Conservation (phyloP, 2,113 vertebrate genomes). For the Cynopterus brachyotis region DNA sequence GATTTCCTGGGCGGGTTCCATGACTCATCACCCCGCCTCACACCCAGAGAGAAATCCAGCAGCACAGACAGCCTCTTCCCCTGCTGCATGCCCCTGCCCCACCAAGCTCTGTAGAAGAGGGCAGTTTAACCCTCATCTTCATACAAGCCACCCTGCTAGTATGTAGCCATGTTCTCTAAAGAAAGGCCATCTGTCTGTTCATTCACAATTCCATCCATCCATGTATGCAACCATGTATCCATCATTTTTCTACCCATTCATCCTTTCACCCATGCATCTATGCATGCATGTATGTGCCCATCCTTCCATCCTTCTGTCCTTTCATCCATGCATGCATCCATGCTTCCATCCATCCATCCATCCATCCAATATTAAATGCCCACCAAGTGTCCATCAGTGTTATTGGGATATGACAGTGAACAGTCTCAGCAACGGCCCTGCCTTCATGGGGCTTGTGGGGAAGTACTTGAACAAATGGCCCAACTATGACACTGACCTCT, state of each 20-base stretch:
- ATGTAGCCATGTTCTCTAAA: background rate
- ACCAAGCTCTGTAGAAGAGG: background rate
- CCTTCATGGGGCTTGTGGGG: background rate
- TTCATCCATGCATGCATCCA: background rate
- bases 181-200: background rate
- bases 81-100: fast-evolving
- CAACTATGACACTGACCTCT: background rate
- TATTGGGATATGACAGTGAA: fast-evolving
- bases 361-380: background rate
- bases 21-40: background rate
- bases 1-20: background rate
- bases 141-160: background rate
- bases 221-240: no score
- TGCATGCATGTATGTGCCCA: no score
- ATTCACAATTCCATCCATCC: background rate
- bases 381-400: fast-evolving
- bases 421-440: background rate
- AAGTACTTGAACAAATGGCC: background rate
- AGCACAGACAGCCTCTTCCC: background rate
- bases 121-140: background rate
- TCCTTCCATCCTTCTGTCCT: background rate
- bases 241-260: background rate
- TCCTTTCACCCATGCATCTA: background rate
- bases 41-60: background rate
- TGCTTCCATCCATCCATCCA: no score